Base-by-base conservation (phyloP, 1,140 invertebrate species). In the Battus philenor region DNA sequence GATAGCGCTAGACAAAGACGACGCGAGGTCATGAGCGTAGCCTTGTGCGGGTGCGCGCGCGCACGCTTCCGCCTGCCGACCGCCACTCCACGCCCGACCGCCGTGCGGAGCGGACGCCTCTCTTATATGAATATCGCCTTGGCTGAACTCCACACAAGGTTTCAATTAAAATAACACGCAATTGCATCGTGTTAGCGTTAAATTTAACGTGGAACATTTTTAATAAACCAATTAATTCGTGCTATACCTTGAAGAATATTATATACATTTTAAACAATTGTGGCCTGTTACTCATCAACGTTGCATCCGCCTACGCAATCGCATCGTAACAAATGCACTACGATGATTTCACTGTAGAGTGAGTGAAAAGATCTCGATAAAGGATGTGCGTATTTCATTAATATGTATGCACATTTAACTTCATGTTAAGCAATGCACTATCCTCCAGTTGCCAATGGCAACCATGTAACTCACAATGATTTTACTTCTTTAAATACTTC, bases 1-100 rank as follows among this genome's bases (percentile, higher is more conserved):
- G 79, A 83, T 83, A 83, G 75, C 63, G 72, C 71, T 83, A 83
- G 79, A 83, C 79, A 83, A 83, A 83, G 79, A 80, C 76, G 72
- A 70, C 38, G 76, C 79, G 79, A 83, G 79, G 79, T 83, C 79
- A 79, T 75, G 79, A 80, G 79, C 79, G 73, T 70, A 80, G 79
- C 79, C 76, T 83, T 83, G 79, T 63, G 74, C 72, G 75, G 68
- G 77, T 78, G 73, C 76, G 76, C 71, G 68, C 65, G 64, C 73
- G 71, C 64, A 62, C 61, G 73, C 77, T 81, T 79, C 75, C 76
- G 76, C 74, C 72, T 78, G 66, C 74, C 71, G 73, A 68, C 71
- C 64, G 59, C 59, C 71, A 76, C 47, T 78, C 61, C 56, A 38
- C 46, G 63, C 47, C 45, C 50, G 64, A 47, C 50, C 52, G 66